phyloP scores from a whole-genome alignment of 2,888 invertebrate species.

The Rotaria magnacalcarata region DNA sequence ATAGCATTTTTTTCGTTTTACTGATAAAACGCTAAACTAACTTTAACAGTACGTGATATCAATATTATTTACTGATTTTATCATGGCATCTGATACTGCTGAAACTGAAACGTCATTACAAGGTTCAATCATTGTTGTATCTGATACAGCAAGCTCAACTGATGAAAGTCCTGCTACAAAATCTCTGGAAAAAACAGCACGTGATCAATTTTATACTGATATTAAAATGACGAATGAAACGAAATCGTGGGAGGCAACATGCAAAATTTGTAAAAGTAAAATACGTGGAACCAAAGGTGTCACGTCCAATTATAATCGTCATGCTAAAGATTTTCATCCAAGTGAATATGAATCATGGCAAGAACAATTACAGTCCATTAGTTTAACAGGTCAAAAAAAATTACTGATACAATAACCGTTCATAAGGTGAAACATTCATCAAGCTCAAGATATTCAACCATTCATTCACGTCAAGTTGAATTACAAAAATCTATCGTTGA shows the following conservation, averaged over 20 bases:
- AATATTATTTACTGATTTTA: background rate
- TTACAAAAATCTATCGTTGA: background rate
- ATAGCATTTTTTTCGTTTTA: too few relatives aligned
- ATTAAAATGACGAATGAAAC: background rate
- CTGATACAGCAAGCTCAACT: background rate
- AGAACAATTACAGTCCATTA: background rate
- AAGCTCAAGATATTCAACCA: background rate
- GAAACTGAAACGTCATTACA: background rate
- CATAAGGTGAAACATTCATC: background rate
- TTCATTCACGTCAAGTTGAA: conserved; percentile 1
- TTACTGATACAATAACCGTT: background rate
- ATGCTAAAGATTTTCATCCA: background rate
- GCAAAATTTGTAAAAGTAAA: conserved; percentile 3
- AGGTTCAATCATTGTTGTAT: background rate
- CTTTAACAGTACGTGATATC: too few relatives aligned
- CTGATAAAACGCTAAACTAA: too few relatives aligned
- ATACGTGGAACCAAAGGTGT: conserved; percentile 23
- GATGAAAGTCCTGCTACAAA: background rate
- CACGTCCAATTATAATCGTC: conserved; percentile 5
- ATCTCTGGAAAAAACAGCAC: background rate
- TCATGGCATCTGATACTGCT: background rate
- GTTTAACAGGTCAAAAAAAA: background rate
- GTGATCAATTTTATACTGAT: background rate
- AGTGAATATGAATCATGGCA: background rate
- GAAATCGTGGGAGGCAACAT: background rate